These are phyloP conservation scores for Hyposmocoma kahamanoa DNA, from an alignment of 1,140 invertebrate species.

Conservation along the genomic window DNA sequence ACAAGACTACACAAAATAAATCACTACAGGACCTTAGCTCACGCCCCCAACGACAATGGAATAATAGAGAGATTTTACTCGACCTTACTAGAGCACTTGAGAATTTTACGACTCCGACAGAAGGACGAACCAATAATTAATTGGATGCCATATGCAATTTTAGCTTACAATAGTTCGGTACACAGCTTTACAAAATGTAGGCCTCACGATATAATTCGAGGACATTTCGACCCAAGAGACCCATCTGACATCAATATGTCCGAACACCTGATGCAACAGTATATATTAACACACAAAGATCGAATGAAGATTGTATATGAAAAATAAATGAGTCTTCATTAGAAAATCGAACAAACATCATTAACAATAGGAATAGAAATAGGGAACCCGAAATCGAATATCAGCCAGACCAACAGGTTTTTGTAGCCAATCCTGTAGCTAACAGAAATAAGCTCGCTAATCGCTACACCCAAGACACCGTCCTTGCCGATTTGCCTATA, in stretches of 20 bases:
- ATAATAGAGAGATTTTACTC: constrained; percentile 4
- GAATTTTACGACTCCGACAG: background rate
- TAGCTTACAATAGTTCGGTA: too few relatives aligned
- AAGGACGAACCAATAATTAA: background rate
- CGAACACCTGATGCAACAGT: background rate
- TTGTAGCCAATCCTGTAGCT: background rate
- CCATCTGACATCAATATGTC: background rate
- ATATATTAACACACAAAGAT: background rate
- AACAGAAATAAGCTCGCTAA: background rate
- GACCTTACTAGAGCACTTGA: constrained; percentile 3
- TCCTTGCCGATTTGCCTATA: background rate
- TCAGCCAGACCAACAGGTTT: background rate
- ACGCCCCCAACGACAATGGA: background rate
- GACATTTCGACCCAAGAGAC: constrained; percentile 5
- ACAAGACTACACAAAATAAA: background rate
- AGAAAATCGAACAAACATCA: background rate
- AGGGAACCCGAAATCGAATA: background rate
- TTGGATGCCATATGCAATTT: background rate
- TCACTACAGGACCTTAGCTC: background rate
- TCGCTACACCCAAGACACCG: background rate
- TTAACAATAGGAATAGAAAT: constrained; percentile 1
- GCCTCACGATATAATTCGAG: background rate
- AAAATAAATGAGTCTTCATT: background rate
- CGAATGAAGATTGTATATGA: background rate
- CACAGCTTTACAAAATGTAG: constrained; percentile 1